Percentiles rank a stretch among this genome's conserved stretches.
Conservation (phyloP, 2,113 vertebrate species). For the Ctenomys sociabilis region DNA sequence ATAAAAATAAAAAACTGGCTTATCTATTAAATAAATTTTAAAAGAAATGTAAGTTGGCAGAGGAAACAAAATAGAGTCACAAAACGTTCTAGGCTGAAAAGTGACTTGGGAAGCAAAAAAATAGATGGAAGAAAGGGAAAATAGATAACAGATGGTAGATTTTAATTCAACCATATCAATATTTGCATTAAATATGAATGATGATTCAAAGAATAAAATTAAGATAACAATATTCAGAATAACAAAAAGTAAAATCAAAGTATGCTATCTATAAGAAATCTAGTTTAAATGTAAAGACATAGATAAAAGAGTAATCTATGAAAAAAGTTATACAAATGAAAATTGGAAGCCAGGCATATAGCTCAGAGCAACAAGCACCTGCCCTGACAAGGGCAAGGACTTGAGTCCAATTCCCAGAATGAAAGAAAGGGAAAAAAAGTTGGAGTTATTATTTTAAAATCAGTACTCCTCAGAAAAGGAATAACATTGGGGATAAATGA, state of each 20-base stretch:
- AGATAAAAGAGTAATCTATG: conserved; percentile 11
- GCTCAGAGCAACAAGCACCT: too few relatives aligned
- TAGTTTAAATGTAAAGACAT: conserved; percentile 17
- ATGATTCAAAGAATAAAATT: background rate
- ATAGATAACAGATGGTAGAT: background rate
- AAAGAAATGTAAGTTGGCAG: background rate
- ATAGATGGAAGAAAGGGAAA: background rate
- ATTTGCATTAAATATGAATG: conserved; percentile 15
- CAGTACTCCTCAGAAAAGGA: background rate
- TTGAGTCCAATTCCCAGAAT: too few relatives aligned
- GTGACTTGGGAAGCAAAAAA: background rate
- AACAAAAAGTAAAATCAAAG: background rate
- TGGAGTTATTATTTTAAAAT: conserved; percentile 22
- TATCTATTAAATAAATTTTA: conserved; percentile 13
- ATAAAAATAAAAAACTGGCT: too few relatives aligned
- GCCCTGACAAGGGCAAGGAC: too few relatives aligned
- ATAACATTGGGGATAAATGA: background rate
- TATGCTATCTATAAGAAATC: background rate
- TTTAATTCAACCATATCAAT: background rate
- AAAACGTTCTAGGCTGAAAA: background rate
- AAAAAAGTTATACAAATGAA: background rate
- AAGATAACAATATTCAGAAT: background rate
- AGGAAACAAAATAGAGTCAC: background rate
- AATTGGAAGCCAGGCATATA: background rate
- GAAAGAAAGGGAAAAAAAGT: too few relatives aligned